Evolutionary conservation across 2,113 vertebrate genomes (phyloP).

Genomic region (Malurus alboscapulatus): DNA sequence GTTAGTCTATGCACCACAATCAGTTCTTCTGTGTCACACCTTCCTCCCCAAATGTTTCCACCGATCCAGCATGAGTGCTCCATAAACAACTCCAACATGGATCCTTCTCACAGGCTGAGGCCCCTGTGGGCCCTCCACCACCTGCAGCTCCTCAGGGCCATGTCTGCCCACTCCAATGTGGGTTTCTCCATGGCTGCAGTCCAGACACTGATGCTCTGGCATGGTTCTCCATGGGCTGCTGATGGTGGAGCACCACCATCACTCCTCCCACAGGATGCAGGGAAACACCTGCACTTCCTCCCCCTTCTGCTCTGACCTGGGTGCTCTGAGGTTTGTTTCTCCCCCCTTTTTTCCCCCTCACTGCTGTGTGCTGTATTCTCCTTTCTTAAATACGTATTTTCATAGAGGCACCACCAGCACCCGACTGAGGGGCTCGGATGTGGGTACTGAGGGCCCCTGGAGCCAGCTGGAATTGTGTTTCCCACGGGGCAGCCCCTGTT

Average conservation of each 20-base stretch:
- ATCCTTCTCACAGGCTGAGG: background rate
- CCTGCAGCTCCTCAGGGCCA: background rate
- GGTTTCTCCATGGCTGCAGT: background rate
- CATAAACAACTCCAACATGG: background rate
- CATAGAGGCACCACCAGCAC: background rate
- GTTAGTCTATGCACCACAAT: background rate
- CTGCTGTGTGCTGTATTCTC: background rate
- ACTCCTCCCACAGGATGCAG: background rate
- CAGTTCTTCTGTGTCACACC: background rate
- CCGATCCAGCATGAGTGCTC: accelerated
- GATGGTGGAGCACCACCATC: background rate
- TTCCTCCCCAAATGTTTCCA: background rate
- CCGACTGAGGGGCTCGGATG: background rate
- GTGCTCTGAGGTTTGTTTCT: accelerated
- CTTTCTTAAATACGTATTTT: background rate
- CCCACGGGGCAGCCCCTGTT: background rate
- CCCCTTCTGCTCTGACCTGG: accelerated
- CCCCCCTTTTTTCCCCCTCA: background rate
- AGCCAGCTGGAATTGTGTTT: background rate
- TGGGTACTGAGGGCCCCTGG: background rate
- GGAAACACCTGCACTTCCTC: background rate
- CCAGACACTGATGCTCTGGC: background rate
- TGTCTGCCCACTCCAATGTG: accelerated
- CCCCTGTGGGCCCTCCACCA: background rate
- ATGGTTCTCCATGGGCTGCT: background rate